phyloP scores from a whole-genome alignment of 2,888 invertebrate species.

The Plebejus melissa region DNA sequence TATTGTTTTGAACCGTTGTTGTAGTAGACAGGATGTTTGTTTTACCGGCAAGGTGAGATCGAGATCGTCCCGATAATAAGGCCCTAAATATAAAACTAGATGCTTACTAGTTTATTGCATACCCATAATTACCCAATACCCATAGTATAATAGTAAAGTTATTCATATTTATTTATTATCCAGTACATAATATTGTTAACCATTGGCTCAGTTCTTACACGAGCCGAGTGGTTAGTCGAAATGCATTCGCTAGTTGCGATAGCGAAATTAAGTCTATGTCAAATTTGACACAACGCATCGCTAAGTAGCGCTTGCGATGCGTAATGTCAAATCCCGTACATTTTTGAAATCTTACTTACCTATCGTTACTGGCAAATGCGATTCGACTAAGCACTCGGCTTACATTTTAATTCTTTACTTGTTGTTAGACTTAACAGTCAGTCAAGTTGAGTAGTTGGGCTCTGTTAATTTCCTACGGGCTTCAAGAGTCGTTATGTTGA shows the following conservation, averaged over 20 bases:
- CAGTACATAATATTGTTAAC: no score
- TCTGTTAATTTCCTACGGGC: background rate
- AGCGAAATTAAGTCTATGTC: no score
- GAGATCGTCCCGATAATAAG: background rate
- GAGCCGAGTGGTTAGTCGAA: no score
- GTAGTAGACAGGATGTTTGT: conserved; percentile 29
- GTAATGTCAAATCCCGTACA: background rate
- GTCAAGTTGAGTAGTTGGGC: background rate
- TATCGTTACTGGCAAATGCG: no score
- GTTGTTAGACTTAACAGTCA: no score
- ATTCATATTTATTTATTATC: no score
- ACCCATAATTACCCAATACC: no score
- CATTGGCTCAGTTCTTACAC: no score
- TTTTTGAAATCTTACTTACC: background rate
- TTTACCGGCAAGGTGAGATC: background rate
- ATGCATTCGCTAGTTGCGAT: no score
- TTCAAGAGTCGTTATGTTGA: no score
- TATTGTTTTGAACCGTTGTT: conserved; percentile 41
- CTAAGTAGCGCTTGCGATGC: background rate
- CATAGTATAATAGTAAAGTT: no score
- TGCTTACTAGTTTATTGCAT: background rate
- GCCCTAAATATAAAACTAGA: background rate
- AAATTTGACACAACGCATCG: no score
- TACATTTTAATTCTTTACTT: background rate
- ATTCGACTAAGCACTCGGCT: background rate